phyloP scores from a whole-genome alignment of 37 sponge, comb jelly and placozoan genomes.

The Hormiphora californensis region DNA sequence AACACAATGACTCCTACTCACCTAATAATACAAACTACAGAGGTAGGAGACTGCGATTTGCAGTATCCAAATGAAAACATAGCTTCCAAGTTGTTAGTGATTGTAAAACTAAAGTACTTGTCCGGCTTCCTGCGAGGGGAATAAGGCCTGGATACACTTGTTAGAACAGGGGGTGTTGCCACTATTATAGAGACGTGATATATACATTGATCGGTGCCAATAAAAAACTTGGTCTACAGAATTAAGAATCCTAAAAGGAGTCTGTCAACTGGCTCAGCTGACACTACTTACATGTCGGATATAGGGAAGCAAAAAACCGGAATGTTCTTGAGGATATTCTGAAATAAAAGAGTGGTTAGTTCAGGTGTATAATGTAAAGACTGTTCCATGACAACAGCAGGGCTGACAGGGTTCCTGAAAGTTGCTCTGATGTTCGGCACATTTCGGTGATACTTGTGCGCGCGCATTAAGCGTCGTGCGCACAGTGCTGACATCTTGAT shows the following conservation, averaged over 20 bases:
- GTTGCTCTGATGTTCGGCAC: too few relatives aligned
- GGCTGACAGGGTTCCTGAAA: too few relatives aligned
- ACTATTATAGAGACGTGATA: not conserved
- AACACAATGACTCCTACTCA: too few relatives aligned
- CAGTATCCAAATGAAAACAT: conserved; percentile 48
- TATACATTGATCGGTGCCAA: not conserved
- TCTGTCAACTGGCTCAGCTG: too few relatives aligned
- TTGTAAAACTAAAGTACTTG: conserved; percentile 26
- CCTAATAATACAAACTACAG: conserved; percentile 7
- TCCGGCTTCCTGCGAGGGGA: not conserved
- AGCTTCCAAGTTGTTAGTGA: conserved; percentile 22
- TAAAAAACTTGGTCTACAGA: not conserved
- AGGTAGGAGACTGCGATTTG: not conserved
- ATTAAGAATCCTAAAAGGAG: not conserved
- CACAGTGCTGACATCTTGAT: not conserved
- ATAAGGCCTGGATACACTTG: not conserved
- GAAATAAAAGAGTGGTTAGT: not conserved
- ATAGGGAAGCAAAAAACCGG: conserved; percentile 49
- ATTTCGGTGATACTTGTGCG: too few relatives aligned
- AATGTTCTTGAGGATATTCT: conserved; percentile 43
- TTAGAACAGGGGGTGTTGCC: not conserved
- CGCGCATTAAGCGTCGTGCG: too few relatives aligned
- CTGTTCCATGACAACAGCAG: too few relatives aligned
- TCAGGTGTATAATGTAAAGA: not conserved
- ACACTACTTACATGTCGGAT: not conserved